Percentiles rank a stretch among this genome's conserved stretches.
phyloP scores from a whole-genome alignment of 2,888 invertebrate species.

The Bembecia ichneumoniformis region DNA sequence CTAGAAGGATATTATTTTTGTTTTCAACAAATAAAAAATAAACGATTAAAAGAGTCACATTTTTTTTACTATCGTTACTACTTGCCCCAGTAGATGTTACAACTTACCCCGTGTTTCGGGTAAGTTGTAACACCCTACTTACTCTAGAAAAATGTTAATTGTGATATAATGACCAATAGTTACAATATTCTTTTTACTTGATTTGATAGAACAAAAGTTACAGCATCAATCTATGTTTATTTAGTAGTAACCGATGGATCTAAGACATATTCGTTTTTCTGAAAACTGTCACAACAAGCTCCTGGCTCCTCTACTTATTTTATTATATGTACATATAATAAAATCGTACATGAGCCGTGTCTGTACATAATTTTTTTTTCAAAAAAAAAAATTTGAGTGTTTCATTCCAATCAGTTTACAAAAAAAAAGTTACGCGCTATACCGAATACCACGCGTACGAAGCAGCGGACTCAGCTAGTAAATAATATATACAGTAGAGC shows the following conservation, averaged over 20 bases:
- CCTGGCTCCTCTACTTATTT: slow-evolving; percentile 2
- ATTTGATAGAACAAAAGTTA: background rate
- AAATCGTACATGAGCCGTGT: too few species aligned
- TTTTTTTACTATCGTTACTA: background rate
- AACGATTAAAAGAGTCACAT: background rate
- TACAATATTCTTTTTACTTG: background rate
- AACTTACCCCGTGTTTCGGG: background rate
- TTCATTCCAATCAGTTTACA: too few species aligned
- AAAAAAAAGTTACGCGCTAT: too few species aligned
- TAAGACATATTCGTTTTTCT: slow-evolving; percentile 4
- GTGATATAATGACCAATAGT: background rate
- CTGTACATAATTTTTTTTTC: too few species aligned
- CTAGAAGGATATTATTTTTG: too few species aligned
- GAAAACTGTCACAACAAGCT: slow-evolving; percentile 5
- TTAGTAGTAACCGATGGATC: background rate
- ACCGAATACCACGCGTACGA: too few species aligned
- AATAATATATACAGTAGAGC: too few species aligned
- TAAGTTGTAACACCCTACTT: background rate
- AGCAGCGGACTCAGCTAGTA: too few species aligned
- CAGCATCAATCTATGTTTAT: background rate
- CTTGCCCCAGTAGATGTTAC: background rate
- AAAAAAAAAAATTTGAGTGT: too few species aligned
- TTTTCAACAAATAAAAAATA: background rate
- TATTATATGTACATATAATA: too few species aligned
- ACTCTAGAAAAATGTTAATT: background rate